Evolutionary conservation across 2,888 invertebrate genomes (phyloP), one percentile per base, ranked within the genome.

Genomic region (Eubasilissa splendida): DNA sequence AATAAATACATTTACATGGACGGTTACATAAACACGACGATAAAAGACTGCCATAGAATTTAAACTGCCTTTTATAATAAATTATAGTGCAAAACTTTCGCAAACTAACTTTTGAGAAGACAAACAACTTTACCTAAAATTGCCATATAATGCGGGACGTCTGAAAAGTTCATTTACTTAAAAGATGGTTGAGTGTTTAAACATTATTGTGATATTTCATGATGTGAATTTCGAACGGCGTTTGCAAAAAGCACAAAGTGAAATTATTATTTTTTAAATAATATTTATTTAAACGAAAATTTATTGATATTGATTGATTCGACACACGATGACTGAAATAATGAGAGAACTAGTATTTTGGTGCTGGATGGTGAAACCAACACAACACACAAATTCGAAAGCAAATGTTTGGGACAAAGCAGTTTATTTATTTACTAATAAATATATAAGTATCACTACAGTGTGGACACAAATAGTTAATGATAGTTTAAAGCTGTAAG

Each of bases 31-130:
- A 77, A 54, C 66, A 71, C 82, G 80, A 82, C 79, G 76, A 79
- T 74, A 68, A 80, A 84, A 84, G 84, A 84, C 84, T 84, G 84
- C 84, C 84, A 83, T 84, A 84, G 82, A 68, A 71, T 76, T 77
- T 80, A 82, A 82, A 78, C 75, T 82, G 81, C 83, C 82, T 83
- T 84, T 80, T 79, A 71, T 76, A 80, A 71, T 75, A 78, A 78
- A 70, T 31, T 60, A 79, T 78, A 81, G 81, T 81, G 77, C 58
- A 77, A 68, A 74, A 75, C 70, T 52, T 60, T 58, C 42, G 42
- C 42, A 65, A 53, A 65, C 22, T 60, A 31, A 78, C 70, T 66
- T 65, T 63, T 8, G 33, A 52, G 58, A 11, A 76, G 53, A 65
- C 63, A 76, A 63, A 60, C 4, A 22, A 33, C 31, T 79, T 71